Evolutionary conservation across 92 coral and sea anemone species (phyloP), one percentile per base, ranked within the genome.

Genomic region (Palythoa grandis): DNA sequence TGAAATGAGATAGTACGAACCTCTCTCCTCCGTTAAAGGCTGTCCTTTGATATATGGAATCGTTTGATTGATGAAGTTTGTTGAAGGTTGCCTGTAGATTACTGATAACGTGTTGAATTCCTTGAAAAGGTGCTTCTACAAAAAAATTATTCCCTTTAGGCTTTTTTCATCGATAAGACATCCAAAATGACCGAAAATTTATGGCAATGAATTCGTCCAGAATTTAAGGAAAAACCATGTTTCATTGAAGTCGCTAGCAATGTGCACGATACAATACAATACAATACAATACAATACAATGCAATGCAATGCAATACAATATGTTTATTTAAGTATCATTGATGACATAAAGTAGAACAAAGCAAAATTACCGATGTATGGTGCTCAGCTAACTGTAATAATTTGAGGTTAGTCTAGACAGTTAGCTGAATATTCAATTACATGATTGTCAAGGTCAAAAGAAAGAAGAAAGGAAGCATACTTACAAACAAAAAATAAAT

Each of bases 101-200:
- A 96, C 92, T 7, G 99, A 93, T 74, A 96, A 73, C 43, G 99
- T 93, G 91, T 96, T 96, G 76, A 96, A 96, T 84, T 96, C 99
- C 47, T 87, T 74, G 77, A 96, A 93, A 56, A 96, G 85, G 4
- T 85, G 87, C 16, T 87, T 94, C 99, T 96, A 53, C 6, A 35
- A 66, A 39, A 7, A 88, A 69, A 69, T 72, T 19, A 84, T 70
- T 47, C 9, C 43, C 11, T 25, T 60, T 50, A 68, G 11, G 29
- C 29, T 15, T 65, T 8, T 65, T 65, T 11, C 29, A 65, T 65
- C 70, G 17, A 22, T 65, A 3, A 4, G 29, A 65, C 11, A 19
- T 0, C 29, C 70, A 65, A 65, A 65, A 65, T 0, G 1, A 23
- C 1, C 17, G 5, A 19, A 23, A n/a, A 20, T 29, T 29, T 29